These are phyloP conservation scores for Dermochelys coriacea DNA, from an alignment of 2,797 vertebrate genomes.

Conservation along the genomic window DNA sequence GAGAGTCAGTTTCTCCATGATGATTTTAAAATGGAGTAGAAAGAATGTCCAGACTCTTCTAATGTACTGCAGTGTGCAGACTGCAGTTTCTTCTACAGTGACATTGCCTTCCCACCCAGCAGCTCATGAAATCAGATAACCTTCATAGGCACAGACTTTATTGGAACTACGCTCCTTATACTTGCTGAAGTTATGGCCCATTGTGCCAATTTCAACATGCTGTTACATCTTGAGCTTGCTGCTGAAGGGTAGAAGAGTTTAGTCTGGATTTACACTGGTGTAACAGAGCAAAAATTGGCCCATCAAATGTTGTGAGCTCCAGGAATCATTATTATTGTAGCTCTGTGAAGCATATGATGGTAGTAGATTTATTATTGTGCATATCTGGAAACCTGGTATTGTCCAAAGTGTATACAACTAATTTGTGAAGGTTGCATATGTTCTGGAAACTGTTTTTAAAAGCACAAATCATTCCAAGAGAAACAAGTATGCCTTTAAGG, in stretches of 20 bases:
- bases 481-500: background rate
- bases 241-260: background rate
- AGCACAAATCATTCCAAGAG: background rate
- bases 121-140: background rate
- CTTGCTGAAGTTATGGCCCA: background rate
- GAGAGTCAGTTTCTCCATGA: background rate
- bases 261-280: background rate
- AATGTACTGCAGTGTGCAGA: background rate
- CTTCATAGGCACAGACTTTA: background rate
- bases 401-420: background rate
- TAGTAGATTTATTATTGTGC: background rate
- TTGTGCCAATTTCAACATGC: background rate
- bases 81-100: background rate
- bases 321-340: background rate
- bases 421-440: background rate
- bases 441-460: background rate
- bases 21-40: background rate
- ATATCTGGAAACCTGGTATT: background rate
- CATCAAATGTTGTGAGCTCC: background rate
- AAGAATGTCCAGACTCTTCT: background rate
- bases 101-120: background rate
- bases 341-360: background rate
- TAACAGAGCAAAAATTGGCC: background rate
- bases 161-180: fast-evolving
- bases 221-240: background rate